Evolutionary conservation across 2,113 vertebrate species (phyloP), one percentile per base, ranked within the genome.

Genomic region (Anguilla japonica): DNA sequence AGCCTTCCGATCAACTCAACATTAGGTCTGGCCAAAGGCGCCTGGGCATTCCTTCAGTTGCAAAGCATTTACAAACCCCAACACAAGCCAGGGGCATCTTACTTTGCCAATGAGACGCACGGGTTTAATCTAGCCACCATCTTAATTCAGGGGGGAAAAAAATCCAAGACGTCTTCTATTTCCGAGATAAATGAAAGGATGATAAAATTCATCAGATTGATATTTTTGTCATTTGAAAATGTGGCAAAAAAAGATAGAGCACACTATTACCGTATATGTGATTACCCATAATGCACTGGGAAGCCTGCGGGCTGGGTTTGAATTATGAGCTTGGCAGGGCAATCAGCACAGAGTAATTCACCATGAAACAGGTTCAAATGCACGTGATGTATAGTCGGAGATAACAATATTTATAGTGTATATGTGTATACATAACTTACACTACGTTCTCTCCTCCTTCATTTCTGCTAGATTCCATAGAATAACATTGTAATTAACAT

Each of bases 1-100:
- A 88, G 89, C 81, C 91, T 91, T 94, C 91, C 93, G 92, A 93
- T 93, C 89, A 92, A 88, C 89, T 91, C 85, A 91, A 88, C 89
- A 87, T 92, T 88, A 87, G 86, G 92, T 88, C 84, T 71, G 86
- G 89, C 94, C 89, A 15, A 0, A 79, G 91, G 92, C 88, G 60
- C 81, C 75, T 34, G 63, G 80, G 43, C 84, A 89, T 91, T 88
- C 81, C 81, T 83, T 46, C 3, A 43, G 84, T 86, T 86, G 57
- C 87, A 87, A 86, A 83, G 75, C 80, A 89, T 84, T 88, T 87
- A 87, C 57, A 82, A 89, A 82, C 82, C 71, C 67, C 57, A 84
- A 87, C 81, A 88, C 89, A 82, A 50, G 53, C 81, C 79, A 87
- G 67, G 84, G 88, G 87, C 83, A 26, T 86, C 85, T 46, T 89